Evolutionary conservation across 1,140 invertebrate genomes (phyloP), one percentile per base, ranked within the genome.

Genomic region (Papilio dardanus): DNA sequence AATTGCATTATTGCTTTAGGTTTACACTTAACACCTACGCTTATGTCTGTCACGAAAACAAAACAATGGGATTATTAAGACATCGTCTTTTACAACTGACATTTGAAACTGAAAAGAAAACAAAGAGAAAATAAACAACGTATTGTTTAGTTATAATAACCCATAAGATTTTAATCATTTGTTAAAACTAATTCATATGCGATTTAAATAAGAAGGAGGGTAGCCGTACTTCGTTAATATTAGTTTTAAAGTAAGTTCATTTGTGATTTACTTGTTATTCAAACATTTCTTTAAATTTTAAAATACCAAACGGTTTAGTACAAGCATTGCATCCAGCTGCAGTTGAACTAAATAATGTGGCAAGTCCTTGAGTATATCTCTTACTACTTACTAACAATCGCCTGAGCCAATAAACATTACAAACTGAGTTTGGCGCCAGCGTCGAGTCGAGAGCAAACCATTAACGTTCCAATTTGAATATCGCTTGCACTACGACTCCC

Each of bases 371-470:
- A 73, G 24, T 30, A 46, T 73, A 54, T 30, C 46, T 54, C 28
- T n/a, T 30, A 21, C 10, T 40, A 73, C 69, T 62, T 73, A 73
- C 46, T 54, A 54, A 73, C 71, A 73, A 73, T 73, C 71, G 71
- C 71, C 58, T 30, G 54, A 21, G 28, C 71, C 71, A 73, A 73
- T 73, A 73, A 73, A 73, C 73, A 75, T 76, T 58, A 78, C 74
- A 31, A 81, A 79, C 75, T 74, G 67, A 69, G 66, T 80, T 77
- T 74, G 83, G 83, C 81, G 84, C 80, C 82, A 83, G 74, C 75
- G 77, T 79, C 82, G 79, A 85, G 77, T 79, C 82, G 79, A 85
- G 80, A 86, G 80, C 80, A 80, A 83, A 75, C 79, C 79, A 86
- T 85, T 87, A 85, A 79, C 79, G 78, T 78, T 46, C 78, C 50